Evolutionary conservation across 92 coral and sea anemone species (phyloP), one percentile per base, ranked within the genome.

Genomic region (Pocillopora grandis): DNA sequence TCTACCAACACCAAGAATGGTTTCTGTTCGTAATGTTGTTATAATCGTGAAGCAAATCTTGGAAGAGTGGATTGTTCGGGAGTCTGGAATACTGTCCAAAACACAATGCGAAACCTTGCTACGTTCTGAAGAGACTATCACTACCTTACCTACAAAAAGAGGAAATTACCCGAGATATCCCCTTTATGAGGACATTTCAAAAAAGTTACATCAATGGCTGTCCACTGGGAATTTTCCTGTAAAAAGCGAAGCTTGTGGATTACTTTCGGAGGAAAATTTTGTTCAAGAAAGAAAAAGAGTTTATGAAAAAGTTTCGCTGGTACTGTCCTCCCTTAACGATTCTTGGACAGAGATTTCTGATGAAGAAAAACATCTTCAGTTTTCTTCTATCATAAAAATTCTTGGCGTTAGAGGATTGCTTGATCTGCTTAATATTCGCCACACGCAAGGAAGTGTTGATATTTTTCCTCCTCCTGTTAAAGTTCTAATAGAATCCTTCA

Each of bases 391-490:
- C 14, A 33, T 95, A 62, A 77, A 79, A 66, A 71, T 62, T 15
- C 90, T 96, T 66, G 90, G 90, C 18, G 60, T 63, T 0, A 88
- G 94, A 76, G 90, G 91, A 19, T 67, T 93, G 76, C 84, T 94
- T 71, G 93, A 92, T 89, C 80, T 96, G 85, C 78, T 96, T 20
- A 93, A 97, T 23, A 87, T 96, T 55, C 89, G 98, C 6, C 95
- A 88, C n/a, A 96, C 98, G 1, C 82, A 84, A 36, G 98, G 98
- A 12, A 96, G 98, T 75, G 84, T 89, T 55, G 92, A 94, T 84
- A 76, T 61, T 1, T 90, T 96, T 19, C 98, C 98, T 9, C 98
- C 98, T 31, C 67, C 87, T n/a, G 8, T 80, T 36, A 62, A 69
- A 5, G 72, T 75, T 35, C 65, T 96, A 35, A 18, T 90, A 11